Conservation (phyloP, 2,797 vertebrate species). For the Molossus molossus region DNA sequence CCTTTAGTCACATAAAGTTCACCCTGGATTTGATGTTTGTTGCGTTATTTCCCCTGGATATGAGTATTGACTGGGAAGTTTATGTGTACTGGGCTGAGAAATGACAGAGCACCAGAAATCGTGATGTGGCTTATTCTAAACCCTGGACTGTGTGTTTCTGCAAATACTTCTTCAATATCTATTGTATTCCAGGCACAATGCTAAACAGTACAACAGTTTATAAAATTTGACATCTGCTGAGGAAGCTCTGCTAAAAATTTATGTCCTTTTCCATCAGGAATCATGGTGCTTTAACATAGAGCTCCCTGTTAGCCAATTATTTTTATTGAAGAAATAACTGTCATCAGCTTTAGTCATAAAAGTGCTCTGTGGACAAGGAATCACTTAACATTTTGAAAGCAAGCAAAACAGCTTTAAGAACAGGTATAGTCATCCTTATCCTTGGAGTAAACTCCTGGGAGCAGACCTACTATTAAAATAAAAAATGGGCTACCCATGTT, state of each 20-base stretch:
- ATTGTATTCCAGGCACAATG: not conserved
- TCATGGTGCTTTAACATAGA: not conserved
- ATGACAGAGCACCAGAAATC: not conserved
- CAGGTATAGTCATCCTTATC: not conserved
- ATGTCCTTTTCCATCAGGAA: not conserved
- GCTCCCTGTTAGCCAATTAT: not conserved
- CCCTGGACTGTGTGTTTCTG: not conserved
- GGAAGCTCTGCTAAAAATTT: constrained; percentile 16
- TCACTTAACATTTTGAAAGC: constrained; percentile 65
- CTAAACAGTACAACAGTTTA: not conserved
- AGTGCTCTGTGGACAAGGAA: constrained; percentile 21
- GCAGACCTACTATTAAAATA: constrained; percentile 51
- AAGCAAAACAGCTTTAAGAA: constrained; percentile 51
- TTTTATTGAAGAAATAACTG: constrained; percentile 65
- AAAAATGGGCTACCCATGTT: constrained; percentile 19
- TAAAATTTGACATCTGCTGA: constrained; percentile 13
- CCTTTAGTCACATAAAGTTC: not conserved
- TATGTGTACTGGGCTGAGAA: not conserved
- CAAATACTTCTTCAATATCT: not conserved
- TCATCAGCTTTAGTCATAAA: constrained; percentile 29
- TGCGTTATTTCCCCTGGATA: not conserved
- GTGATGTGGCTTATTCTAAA: not conserved
- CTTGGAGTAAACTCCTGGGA: constrained; percentile 29
- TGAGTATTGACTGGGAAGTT: not conserved
- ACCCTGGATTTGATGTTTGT: not conserved